Percentiles rank a stretch among this genome's conserved stretches.
Evolutionary conservation across 2,888 invertebrate genomes (phyloP).

Genomic region (Prionchulus punctatus): DNA sequence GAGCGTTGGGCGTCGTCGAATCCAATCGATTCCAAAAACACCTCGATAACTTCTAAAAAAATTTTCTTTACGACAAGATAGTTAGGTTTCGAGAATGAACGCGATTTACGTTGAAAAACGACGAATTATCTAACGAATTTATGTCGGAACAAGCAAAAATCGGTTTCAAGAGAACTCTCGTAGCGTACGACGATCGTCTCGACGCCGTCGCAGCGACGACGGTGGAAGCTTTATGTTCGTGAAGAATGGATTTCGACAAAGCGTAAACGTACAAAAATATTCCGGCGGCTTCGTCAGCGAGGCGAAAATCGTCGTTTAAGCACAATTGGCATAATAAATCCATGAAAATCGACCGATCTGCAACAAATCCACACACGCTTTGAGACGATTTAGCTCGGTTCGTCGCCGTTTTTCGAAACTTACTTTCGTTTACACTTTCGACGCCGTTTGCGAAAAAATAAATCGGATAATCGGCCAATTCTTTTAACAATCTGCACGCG

Average conservation of each 20-base stretch:
- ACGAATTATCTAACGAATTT: no score
- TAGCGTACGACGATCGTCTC: no score
- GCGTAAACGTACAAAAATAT: neutral
- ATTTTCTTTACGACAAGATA: no score
- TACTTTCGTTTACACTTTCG: no score
- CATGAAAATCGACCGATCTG: neutral
- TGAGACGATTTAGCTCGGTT: no score
- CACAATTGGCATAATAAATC: neutral
- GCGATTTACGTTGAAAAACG: no score
- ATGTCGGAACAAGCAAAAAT: conserved; percentile 6
- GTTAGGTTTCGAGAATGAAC: no score
- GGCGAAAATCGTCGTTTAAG: neutral
- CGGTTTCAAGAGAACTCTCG: conserved; percentile 25
- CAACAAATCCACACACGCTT: no score
- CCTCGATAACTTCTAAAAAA: conserved; percentile 15
- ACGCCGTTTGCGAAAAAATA: no score
- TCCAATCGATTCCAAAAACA: conserved; percentile 17
- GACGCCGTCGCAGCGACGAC: no score
- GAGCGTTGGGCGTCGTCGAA: conserved; percentile 12
- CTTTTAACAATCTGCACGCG: no score
- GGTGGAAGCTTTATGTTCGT: neutral
- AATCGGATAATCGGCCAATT: neutral
- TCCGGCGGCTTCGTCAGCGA: neutral
- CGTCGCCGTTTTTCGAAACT: no score
- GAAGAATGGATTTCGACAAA: neutral